A percentile compares a stretch with the other conserved stretches of the same genome.
phyloP scores from a whole-genome alignment of 2,113 vertebrate genomes.

The Siphamia tubifer region DNA sequence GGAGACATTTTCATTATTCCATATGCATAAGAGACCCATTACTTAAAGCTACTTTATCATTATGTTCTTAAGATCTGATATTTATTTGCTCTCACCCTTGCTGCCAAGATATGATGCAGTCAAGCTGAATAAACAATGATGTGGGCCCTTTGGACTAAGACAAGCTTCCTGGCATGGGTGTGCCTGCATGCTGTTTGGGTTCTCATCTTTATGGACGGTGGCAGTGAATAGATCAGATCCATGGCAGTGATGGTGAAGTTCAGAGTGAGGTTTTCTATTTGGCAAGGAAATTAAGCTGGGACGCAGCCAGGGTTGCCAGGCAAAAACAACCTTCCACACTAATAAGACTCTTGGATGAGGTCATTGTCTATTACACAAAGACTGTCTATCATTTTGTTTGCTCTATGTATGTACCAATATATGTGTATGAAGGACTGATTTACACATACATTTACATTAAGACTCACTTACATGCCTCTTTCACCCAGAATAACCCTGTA shows the following conservation, averaged over 20 bases:
- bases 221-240: slow-evolving; percentile 64
- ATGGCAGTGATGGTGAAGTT: slow-evolving; percentile 36
- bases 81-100: slow-evolving; percentile 39
- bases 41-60: slow-evolving; percentile 16
- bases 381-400: no score
- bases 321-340: slow-evolving; percentile 26
- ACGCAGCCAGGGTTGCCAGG: slow-evolving; percentile 52
- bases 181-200: slow-evolving; percentile 45
- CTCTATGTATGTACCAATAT: no score
- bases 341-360: slow-evolving; percentile 36
- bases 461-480: slow-evolving; percentile 10
- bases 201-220: slow-evolving; percentile 60
- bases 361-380: slow-evolving; percentile 34
- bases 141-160: slow-evolving; percentile 63
- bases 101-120: slow-evolving; percentile 70
- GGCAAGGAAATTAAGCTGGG: slow-evolving; percentile 41
- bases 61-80: slow-evolving; percentile 37
- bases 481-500: no score
- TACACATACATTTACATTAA: neutral
- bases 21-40: neutral
- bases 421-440: no score
- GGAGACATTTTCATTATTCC: neutral
- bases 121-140: slow-evolving; percentile 79
- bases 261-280: slow-evolving; percentile 16
- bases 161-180: slow-evolving; percentile 69